Evolutionary conservation across 2,113 vertebrate species (phyloP), one percentile per base, ranked within the genome.

Genomic region (Merops nubicus): DNA sequence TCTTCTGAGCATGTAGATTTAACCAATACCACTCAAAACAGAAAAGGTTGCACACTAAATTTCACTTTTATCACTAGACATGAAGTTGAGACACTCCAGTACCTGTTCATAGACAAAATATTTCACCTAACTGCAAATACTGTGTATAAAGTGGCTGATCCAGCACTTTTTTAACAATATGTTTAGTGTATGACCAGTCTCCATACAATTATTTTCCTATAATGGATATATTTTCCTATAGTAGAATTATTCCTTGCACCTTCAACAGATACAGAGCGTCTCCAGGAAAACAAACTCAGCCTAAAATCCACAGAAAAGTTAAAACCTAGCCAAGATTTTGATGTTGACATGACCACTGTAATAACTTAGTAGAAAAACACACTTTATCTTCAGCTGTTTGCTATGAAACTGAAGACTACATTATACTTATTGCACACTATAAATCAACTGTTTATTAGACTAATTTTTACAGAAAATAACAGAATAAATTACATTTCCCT

Each of bases 401-500:
- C 72, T 88, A 51, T 62, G 43, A 92, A 85, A 92, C 20, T 3
- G n/a, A 92, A 84, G 26, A 18, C 51, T 33, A 33, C 3, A 23
- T 73, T 64, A 69, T 40, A 76, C n/a, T 76, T 92, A 74, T 28
- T 53, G 10, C 22, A 82, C 22, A 57, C 36, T 29, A 85, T 38
- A 81, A 95, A 90, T 57, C 9, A 73, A 60, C 33, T 82, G 47
- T 77, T 91, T 36, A 53, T 63, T 89, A 45, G 23, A 87, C 43
- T 62, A 40, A 77, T 93, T 97, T 96, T 93, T 77, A 29, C 25
- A 29, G 29, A 28, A 50, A 92, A 95, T 1, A 4, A 87, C 45
- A 93, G 93, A 92, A 86, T 79, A 91, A 97, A 85, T 91, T 76
- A 70, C 4, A 29, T 76, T 90, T 93, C 85, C 59, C 57, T 96